A percentile compares a stretch with the other conserved stretches of the same genome.
These are phyloP conservation scores for Monarcha castaneiventris DNA, from an alignment of 2,113 vertebrate genomes.

Conservation along the genomic window DNA sequence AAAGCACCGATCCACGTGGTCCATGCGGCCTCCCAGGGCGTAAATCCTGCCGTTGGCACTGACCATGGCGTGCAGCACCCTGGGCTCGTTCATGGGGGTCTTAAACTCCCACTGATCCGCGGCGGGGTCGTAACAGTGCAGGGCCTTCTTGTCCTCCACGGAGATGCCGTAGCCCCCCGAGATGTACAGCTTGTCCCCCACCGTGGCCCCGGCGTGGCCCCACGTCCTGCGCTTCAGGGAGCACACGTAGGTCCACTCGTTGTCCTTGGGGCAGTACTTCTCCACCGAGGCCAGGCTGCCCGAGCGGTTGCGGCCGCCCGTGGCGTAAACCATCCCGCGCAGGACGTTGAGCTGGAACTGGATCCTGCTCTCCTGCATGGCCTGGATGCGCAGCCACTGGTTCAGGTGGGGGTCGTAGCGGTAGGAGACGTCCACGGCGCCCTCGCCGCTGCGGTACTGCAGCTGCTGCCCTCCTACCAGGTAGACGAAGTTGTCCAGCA, in stretches of 20 bases:
- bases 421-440: slow-evolving; percentile 86
- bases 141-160: slow-evolving; percentile 90
- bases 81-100: slow-evolving; percentile 91
- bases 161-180: slow-evolving; percentile 95
- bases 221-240: slow-evolving; percentile 91
- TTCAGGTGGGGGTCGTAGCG: slow-evolving; percentile 93
- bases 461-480: slow-evolving; percentile 91
- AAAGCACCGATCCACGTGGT: slow-evolving; percentile 94
- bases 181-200: slow-evolving; percentile 83
- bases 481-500: slow-evolving; percentile 96
- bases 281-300: slow-evolving; percentile 94
- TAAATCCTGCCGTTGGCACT: slow-evolving; percentile 78
- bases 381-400: slow-evolving; percentile 90
- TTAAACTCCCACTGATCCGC: slow-evolving; percentile 89
- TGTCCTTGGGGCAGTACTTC: slow-evolving; percentile 88
- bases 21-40: slow-evolving; percentile 91
- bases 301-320: slow-evolving; percentile 90
- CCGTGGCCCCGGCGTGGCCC: slow-evolving; percentile 89
- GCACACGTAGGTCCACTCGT: slow-evolving; percentile 89
- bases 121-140: slow-evolving; percentile 87
- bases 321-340: slow-evolving; percentile 85
- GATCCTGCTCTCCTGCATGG: slow-evolving; percentile 94
- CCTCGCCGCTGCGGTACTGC: slow-evolving; percentile 95
- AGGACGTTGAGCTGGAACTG: slow-evolving; percentile 93
- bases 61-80: slow-evolving; percentile 93